phyloP scores from a whole-genome alignment of 2,113 vertebrate genomes.

The Clinocottus analis region DNA sequence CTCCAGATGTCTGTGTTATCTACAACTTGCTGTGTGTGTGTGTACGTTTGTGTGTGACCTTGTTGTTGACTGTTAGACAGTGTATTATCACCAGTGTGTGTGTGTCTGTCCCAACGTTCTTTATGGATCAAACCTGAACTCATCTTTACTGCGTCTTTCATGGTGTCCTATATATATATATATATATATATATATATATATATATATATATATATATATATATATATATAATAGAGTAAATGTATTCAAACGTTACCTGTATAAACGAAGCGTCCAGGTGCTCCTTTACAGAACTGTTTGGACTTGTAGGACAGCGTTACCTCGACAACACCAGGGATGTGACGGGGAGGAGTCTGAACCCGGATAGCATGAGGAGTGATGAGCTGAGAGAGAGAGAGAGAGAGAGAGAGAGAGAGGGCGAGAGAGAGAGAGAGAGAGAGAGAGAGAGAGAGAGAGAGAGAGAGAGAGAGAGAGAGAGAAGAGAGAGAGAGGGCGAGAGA shows the following conservation, averaged over 20 bases:
- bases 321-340: conserved; percentile 77
- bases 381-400: conserved; percentile 46
- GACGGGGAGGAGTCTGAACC: conserved; percentile 75
- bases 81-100: conserved; percentile 27
- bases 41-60: conserved; percentile 52
- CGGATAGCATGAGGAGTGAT: conserved; percentile 79
- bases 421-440: background rate
- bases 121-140: conserved; percentile 3
- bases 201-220: background rate
- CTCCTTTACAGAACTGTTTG: conserved; percentile 80
- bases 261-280: conserved; percentile 73
- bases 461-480: too few relatives aligned
- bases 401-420: background rate
- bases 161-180: background rate
- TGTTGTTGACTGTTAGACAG: conserved; percentile 35
- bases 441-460: too few relatives aligned
- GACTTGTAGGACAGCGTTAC: conserved; percentile 79
- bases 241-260: too few relatives aligned
- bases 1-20: conserved; percentile 56
- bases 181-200: background rate
- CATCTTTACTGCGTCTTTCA: background rate
- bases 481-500: too few relatives aligned
- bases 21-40: conserved; percentile 26
- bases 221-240: background rate
- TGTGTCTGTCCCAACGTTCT: conserved; percentile 19